Conservation (phyloP, 2,797 vertebrate genomes). For the Caiman crocodilus region DNA sequence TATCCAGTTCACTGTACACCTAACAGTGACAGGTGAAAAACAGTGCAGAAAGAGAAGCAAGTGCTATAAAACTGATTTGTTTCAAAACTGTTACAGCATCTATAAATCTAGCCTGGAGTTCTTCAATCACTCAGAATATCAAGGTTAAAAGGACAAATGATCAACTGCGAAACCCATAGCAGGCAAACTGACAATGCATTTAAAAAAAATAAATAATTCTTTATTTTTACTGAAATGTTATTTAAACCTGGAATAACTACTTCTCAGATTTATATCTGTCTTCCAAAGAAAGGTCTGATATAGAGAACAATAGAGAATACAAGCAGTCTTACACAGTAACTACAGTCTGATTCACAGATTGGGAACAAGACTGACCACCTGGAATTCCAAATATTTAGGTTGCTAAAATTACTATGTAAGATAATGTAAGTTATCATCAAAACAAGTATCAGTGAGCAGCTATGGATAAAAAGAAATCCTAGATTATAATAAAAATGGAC, state of each 20-base stretch:
- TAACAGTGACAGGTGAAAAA: background rate
- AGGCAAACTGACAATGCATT: background rate
- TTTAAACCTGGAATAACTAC: background rate
- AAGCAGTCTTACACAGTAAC: background rate
- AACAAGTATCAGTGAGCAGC: background rate
- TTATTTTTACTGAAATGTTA: conserved; percentile 17
- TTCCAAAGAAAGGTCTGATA: background rate
- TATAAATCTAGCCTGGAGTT: background rate
- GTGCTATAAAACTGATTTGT: background rate
- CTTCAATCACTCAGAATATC: background rate
- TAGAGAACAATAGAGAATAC: background rate
- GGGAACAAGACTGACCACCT: background rate
- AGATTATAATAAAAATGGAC: background rate
- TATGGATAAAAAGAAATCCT: background rate
- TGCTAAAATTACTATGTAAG: background rate
- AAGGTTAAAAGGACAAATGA: conserved; percentile 23
- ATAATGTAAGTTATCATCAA: background rate
- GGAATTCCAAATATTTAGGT: background rate
- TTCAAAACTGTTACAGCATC: background rate
- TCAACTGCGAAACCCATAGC: background rate
- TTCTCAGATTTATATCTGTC: background rate
- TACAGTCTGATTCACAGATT: background rate
- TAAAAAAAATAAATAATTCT: background rate
- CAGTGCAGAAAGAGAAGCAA: background rate
- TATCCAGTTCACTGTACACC: background rate